phyloP scores from a whole-genome alignment of 2,888 invertebrate genomes.

The Amphipyra tragopoginis region DNA sequence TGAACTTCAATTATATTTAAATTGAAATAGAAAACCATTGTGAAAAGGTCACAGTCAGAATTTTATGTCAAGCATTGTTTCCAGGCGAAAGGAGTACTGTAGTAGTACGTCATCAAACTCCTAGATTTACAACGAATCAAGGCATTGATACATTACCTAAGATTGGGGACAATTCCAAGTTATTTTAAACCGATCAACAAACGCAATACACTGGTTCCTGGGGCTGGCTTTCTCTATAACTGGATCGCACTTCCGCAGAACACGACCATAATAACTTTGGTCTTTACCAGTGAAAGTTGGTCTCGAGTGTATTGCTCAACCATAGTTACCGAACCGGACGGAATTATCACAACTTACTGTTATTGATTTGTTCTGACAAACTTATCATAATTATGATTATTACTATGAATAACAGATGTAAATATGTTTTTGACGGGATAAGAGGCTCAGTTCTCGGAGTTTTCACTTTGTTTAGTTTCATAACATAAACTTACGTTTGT shows the following conservation, averaged over 20 bases:
- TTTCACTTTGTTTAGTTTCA: slow-evolving; percentile 6
- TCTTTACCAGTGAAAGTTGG: slow-evolving; percentile 80
- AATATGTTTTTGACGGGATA: neutral
- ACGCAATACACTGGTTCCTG: slow-evolving; percentile 62
- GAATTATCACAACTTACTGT: slow-evolving; percentile 56
- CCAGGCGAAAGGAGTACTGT: neutral
- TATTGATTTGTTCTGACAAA: slow-evolving; percentile 46
- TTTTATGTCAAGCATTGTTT: neutral
- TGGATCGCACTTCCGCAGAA: slow-evolving; percentile 75
- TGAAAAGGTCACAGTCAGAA: slow-evolving; percentile 1
- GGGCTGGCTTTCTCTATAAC: slow-evolving; percentile 78
- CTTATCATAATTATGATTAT: slow-evolving; percentile 38
- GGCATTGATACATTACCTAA: neutral
- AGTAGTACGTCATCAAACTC: neutral
- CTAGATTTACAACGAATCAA: neutral
- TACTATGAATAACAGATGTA: slow-evolving; percentile 11
- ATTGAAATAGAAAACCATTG: neutral
- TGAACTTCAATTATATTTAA: slow-evolving; percentile 8
- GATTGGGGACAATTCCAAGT: slow-evolving; percentile 29
- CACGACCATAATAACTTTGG: slow-evolving; percentile 68
- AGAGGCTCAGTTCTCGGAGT: slow-evolving; percentile 18
- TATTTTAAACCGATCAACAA: slow-evolving; percentile 47
- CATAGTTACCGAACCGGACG: slow-evolving; percentile 65
- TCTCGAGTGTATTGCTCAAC: slow-evolving; percentile 66
- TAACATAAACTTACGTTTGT: neutral